phyloP scores from a whole-genome alignment of 2,797 vertebrate species.

The Siniperca undulata region DNA sequence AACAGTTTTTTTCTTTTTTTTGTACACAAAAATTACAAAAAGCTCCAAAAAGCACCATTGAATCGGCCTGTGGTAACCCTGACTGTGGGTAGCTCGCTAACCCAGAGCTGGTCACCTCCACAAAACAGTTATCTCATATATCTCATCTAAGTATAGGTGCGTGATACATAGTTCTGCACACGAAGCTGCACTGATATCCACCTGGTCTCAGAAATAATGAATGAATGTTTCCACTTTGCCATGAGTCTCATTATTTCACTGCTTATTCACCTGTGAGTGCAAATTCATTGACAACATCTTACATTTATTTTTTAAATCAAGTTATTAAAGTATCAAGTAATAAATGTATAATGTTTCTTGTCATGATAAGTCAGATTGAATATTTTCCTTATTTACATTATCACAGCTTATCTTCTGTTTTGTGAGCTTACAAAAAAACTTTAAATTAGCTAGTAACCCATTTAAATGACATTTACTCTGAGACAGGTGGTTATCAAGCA shows the following conservation, averaged over 20 bases:
- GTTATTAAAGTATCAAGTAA: constrained; percentile 8
- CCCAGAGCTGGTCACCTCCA: constrained; percentile 80
- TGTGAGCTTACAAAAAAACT: constrained; percentile 40
- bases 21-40: constrained; percentile 89
- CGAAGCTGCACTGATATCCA: constrained; percentile 70
- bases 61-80: constrained; percentile 86
- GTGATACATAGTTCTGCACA: constrained; percentile 77
- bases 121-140: constrained; percentile 83
- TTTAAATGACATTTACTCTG: constrained; percentile 44
- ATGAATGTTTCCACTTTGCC: constrained; percentile 12
- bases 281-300: constrained; percentile 46
- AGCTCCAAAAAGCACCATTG: constrained; percentile 90
- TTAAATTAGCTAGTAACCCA: constrained; percentile 10
- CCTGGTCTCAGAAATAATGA: constrained; percentile 70
- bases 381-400: constrained; percentile 57
- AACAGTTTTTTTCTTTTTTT: constrained; percentile 84
- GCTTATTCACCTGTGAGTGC: constrained; percentile 46
- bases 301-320: constrained; percentile 41
- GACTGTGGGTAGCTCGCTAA: constrained; percentile 63
- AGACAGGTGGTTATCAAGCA: constrained; percentile 75
- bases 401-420: constrained; percentile 61
- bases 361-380: constrained; percentile 38
- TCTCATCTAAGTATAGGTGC: constrained; percentile 80
- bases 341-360: constrained; percentile 20
- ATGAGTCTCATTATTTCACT: neutral